Conservation (phyloP, 35 echinoderm and acorn worm species). For the Ptychodera flava region DNA sequence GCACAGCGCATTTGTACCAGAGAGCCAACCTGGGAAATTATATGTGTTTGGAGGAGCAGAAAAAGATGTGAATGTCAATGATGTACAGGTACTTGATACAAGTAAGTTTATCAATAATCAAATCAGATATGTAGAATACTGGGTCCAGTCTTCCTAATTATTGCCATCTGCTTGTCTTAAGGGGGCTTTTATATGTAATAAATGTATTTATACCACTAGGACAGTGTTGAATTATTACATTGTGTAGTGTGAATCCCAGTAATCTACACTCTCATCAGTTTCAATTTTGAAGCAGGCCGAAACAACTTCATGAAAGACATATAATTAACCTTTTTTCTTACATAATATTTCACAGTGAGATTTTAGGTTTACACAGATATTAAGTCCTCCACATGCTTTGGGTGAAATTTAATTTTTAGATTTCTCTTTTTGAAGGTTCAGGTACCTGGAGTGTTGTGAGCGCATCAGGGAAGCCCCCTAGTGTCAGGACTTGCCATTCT, state of each 20-base stretch:
- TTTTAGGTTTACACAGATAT: no score
- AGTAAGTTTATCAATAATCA: conserved; percentile 59
- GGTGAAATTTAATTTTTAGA: conserved; percentile 74
- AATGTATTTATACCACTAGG: no score
- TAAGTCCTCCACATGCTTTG: no score
- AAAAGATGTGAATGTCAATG: conserved; percentile 63
- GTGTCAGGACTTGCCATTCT: conserved; percentile 64
- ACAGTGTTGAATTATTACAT: no score
- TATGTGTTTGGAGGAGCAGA: conserved; percentile 87
- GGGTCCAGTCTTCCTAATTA: no score
- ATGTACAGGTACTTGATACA: conserved; percentile 67
- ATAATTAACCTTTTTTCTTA: no score
- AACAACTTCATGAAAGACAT: no score
- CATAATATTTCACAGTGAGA: no score
- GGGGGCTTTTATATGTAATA: neutral
- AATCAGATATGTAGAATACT: no score
- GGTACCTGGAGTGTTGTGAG: conserved; percentile 48
- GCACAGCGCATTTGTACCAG: conserved; percentile 53
- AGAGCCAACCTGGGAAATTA: conserved; percentile 35
- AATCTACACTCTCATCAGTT: no score
- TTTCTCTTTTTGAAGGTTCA: conserved; percentile 42
- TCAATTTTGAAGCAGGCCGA: no score
- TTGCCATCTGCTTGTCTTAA: neutral
- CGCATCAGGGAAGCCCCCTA: conserved; percentile 51
- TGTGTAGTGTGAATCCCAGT: no score